Evolutionary conservation across 2,888 invertebrate species (phyloP).

Genomic region (Sericinus montela): DNA sequence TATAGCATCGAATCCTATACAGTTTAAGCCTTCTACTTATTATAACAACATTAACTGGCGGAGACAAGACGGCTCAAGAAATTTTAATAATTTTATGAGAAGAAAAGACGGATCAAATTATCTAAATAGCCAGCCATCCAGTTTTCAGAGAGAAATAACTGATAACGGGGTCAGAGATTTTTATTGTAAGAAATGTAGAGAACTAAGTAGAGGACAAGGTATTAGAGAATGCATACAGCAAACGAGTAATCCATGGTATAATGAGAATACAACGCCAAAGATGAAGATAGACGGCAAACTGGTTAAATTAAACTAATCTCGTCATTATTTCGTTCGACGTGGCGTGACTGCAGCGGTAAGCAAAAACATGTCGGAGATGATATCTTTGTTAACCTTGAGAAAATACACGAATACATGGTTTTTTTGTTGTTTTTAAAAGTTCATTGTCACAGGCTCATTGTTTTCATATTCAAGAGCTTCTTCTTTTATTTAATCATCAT

Average conservation of each 20-base stretch:
- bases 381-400: conserved; percentile 53
- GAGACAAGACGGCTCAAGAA: conserved; percentile 40
- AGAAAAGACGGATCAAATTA: conserved; percentile 39
- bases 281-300: conserved; percentile 70
- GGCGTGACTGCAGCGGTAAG: conserved; percentile 37
- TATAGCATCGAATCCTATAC: conserved; percentile 42
- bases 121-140: conserved; percentile 32
- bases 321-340: conserved; percentile 46
- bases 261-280: conserved; percentile 58
- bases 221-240: conserved; percentile 39
- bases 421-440: conserved; percentile 29
- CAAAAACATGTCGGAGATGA: conserved; percentile 46
- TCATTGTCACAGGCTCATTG: conserved; percentile 6
- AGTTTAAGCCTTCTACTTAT: conserved; percentile 61
- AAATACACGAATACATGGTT: conserved; percentile 24
- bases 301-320: conserved; percentile 69
- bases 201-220: conserved; percentile 36
- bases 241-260: conserved; percentile 41
- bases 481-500: too few species aligned
- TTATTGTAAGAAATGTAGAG: conserved; percentile 64
- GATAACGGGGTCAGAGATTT: conserved; percentile 61
- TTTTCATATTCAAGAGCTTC: too few species aligned
- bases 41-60: conserved; percentile 65
- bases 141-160: conserved; percentile 49
- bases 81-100: conserved; percentile 33